phyloP scores from a whole-genome alignment of 1,140 invertebrate species.

The Drosophila melanogaster region Release_6_plus_ISO1_MT NT_033777.3:11311501-11312000 shows the following conservation, averaged over 20 bases:
- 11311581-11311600: conserved; percentile 3
- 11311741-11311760: conserved; percentile 63
- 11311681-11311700: conserved; percentile 34
- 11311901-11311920: conserved; percentile 30
- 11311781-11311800: conserved; percentile 36
- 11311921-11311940: conserved; percentile 9
- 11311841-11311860: conserved; percentile 20
- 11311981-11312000: conserved; percentile 26
- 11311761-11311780: conserved; percentile 46
- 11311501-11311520: neutral
- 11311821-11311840: conserved; percentile 36
- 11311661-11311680: conserved; percentile 70
- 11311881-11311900: conserved; percentile 4
- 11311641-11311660: conserved; percentile 82
- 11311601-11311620: conserved; percentile 18
- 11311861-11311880: conserved; percentile 10
- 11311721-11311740: conserved; percentile 17
- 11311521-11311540: conserved; percentile 7
- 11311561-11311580: neutral
- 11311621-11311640: conserved; percentile 54
- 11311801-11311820: conserved; percentile 38
- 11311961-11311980: conserved; percentile 26
- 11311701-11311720: neutral
- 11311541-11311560: conserved; percentile 23
- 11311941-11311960: conserved; percentile 42